Evolutionary conservation across 2,797 vertebrate genomes (phyloP).

Genomic region (Mallotus villosus): DNA sequence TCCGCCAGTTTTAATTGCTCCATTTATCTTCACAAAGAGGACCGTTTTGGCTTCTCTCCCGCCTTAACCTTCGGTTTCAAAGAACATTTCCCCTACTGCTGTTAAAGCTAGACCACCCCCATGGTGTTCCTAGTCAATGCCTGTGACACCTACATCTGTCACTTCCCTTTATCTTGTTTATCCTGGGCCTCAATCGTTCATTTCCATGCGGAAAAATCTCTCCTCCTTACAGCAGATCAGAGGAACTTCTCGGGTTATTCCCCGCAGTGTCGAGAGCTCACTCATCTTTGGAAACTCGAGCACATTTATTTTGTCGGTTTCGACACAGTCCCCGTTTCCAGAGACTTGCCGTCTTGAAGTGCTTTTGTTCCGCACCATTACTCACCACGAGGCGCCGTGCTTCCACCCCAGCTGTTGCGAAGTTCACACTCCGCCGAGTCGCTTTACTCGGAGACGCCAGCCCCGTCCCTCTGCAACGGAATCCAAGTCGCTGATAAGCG

Average conservation of each 20-base stretch:
- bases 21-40: neutral
- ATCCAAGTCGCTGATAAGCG: neutral
- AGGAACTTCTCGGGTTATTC: neutral
- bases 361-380: conserved; percentile 58
- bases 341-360: conserved; percentile 28
- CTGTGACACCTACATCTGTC: conserved; percentile 40
- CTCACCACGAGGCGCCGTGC: conserved; percentile 29
- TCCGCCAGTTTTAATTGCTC: neutral
- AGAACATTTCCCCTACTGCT: neutral
- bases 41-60: neutral
- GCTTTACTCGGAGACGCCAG: conserved; percentile 20
- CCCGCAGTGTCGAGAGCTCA: conserved; percentile 16
- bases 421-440: conserved; percentile 35
- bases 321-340: conserved; percentile 1
- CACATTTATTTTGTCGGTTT: conserved; percentile 10
- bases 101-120: conserved; percentile 27
- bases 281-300: conserved; percentile 23
- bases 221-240: neutral
- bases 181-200: conserved; percentile 32
- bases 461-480: conserved; percentile 4
- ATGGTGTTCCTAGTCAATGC: conserved; percentile 12
- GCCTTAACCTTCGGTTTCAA: neutral
- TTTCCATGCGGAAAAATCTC: conserved; percentile 24
- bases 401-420: conserved; percentile 57
- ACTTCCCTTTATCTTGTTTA: conserved; percentile 41